These are phyloP conservation scores for Eupithecia dodoneata DNA, from an alignment of 2,888 invertebrate species.

Conservation along the genomic window DNA sequence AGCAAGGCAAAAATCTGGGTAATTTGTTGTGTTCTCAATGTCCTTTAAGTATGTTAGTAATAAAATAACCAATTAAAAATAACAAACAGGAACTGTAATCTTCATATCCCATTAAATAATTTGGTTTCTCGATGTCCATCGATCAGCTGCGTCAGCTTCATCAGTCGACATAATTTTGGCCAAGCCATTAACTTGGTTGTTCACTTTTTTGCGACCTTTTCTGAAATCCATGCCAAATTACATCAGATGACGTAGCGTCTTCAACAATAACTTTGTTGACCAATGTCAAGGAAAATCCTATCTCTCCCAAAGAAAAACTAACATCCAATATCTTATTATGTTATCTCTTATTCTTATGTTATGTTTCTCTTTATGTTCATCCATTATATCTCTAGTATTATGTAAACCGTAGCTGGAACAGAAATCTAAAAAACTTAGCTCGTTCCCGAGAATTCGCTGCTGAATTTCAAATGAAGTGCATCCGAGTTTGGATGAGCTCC, in stretches of 20 bases:
- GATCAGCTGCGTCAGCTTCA: neutral
- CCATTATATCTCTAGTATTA: slow-evolving; percentile 19
- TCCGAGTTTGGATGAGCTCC: slow-evolving; percentile 12
- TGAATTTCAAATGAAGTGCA: slow-evolving; percentile 30
- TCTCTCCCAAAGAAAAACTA: neutral
- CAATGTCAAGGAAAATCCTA: neutral
- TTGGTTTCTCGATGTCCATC: neutral
- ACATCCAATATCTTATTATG: neutral
- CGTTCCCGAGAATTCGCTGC: slow-evolving; percentile 13
- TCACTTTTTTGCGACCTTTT: neutral
- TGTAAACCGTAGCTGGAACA: slow-evolving; percentile 7
- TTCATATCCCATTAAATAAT: neutral
- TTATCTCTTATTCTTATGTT: neutral
- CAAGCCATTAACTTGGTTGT: neutral
- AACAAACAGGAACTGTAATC: neutral
- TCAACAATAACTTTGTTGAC: neutral
- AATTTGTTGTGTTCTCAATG: neutral
- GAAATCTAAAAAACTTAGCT: slow-evolving; percentile 13
- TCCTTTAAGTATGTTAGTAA: neutral
- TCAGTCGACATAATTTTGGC: neutral
- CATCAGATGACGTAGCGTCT: neutral
- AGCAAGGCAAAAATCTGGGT: neutral
- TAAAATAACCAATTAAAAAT: neutral
- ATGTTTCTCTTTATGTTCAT: neutral
- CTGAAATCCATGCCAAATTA: neutral